Base-by-base conservation (phyloP, 2,888 invertebrate genomes). In the Stictocephala bisonia region DNA sequence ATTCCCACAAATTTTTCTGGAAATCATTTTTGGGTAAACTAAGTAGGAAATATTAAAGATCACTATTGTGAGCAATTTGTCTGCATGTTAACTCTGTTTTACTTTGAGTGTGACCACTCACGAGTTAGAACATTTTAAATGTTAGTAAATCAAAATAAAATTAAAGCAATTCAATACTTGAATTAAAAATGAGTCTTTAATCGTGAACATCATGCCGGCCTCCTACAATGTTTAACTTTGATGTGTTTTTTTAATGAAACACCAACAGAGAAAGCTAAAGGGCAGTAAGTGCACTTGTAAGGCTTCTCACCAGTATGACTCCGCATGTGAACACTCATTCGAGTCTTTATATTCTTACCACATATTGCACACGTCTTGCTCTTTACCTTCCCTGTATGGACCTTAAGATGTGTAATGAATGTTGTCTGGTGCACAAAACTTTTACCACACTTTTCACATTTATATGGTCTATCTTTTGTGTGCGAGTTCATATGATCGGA, bases 401-500 rank as follows among this genome's bases (percentile, higher is more conserved):
- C 76, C 73, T 51, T 77, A 74, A 70, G 74, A 75, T 66, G 76
- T 72, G 68, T 78, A 77, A 29, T 66, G 22, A 76, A 74, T 77
- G 56, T 77, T 74, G 70, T 75, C 78, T 71, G 75, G 51, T 64
- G 75, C 50, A 22, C 76, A 77, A 75, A 82, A 1, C 75, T 75
- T 67, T 81, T 81, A 1, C 77, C 74, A 41, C 82, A 82, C 0
- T 77, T 71, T 2, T 76, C 68, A 70, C 82, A 82, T 2, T 79
- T 70, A 56, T 80, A 82, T 1, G 80, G 80, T 15, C 80, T 74
- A 56, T 81, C 80, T n/a, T 79, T 79, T 0, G 80, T 80, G 72
- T 82, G 82, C 9, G 78, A 80, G 41, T 81, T 78, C 11, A 78
- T 77, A 68, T 82, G 82, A 1, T 81, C 76, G 40, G 77, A 78